Percentiles rank a stretch among this genome's conserved stretches.
phyloP scores from a whole-genome alignment of 2,888 invertebrate genomes.

The Lissonota sp. region DNA sequence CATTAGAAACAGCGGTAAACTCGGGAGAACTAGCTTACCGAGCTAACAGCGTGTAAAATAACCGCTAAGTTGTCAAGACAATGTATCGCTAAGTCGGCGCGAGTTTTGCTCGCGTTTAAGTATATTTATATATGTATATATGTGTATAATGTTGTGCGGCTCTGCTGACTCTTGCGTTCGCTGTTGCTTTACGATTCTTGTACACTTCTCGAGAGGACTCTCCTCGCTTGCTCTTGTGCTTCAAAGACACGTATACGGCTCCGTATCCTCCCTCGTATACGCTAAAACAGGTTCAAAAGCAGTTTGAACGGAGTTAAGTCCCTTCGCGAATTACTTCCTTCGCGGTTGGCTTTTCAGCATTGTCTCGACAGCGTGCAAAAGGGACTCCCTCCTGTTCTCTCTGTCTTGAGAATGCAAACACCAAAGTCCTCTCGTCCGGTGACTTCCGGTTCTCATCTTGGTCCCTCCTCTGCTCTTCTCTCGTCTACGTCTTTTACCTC shows the following conservation, averaged over 20 bases:
- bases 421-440: conserved; percentile 68
- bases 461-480: conserved; percentile 14
- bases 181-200: background rate
- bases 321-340: conserved; percentile 78
- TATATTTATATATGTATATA: conserved; percentile 1
- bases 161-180: background rate
- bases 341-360: conserved; percentile 69
- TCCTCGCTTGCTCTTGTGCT: background rate
- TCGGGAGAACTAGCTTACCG: conserved; percentile 81
- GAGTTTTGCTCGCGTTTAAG: background rate
- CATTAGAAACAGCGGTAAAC: conserved; percentile 83
- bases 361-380: conserved; percentile 70
- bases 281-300: conserved; percentile 65
- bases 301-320: conserved; percentile 71
- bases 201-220: conserved; percentile 32
- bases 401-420: conserved; percentile 41
- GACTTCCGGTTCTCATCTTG: conserved; percentile 67
- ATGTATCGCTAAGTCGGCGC: conserved; percentile 70
- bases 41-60: conserved; percentile 84
- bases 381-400: background rate
- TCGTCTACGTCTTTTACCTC: conserved; percentile 15
- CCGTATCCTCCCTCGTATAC: background rate
- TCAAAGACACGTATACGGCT: conserved; percentile 55
- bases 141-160: background rate
- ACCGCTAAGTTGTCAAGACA: conserved; percentile 84